Base-by-base conservation (phyloP, 2,888 invertebrate species). In the Zygothrica quintamaculata region DNA sequence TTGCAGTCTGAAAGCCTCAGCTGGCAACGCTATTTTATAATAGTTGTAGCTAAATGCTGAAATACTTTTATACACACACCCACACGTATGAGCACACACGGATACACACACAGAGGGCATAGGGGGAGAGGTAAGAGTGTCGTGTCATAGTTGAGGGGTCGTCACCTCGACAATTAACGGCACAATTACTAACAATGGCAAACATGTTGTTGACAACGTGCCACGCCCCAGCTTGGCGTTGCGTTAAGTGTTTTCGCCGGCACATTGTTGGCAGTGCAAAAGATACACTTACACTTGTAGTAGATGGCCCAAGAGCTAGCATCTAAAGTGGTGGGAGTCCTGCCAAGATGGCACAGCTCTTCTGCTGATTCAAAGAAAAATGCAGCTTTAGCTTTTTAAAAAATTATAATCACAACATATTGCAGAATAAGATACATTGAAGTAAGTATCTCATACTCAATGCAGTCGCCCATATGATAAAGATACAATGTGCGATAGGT, bases 401-500 rank as follows among this genome's bases (percentile, higher is more conserved):
- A 84, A 88, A 88, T 88, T 88, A 67, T 84, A 84, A 84, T 87
- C 88, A 87, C 82, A 84, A 74, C 77, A 86, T 77, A 84, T 87
- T 84, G 70, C 75, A 60, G 58, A 22, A 22, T 22, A 44, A 65
- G 61, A 69, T 47, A 60, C 29, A 34, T 57, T 47, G 59, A 43
- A 43, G 18, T 5, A 5, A 22, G 18, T 22, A 22, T 22, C 18
- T 22, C 18, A 22, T 22, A 22, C 3, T 22, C 18, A 44, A n/a
- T 48, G 51, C 65, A 65, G 58, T 33, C 29, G 39, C 53, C 57
- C 56, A 51, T 31, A 46, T 22, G 79, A 67, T 67, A 56, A 44
- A 58, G 84, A 88, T 88, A 85, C 84, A 85, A 84, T 85, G 89
- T 75, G 18, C 78, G 80, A 89, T 89, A 89, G 89, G 89, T 89